Evolutionary conservation across 2,888 invertebrate genomes (phyloP).

Genomic region (Calameuta pallipes): DNA sequence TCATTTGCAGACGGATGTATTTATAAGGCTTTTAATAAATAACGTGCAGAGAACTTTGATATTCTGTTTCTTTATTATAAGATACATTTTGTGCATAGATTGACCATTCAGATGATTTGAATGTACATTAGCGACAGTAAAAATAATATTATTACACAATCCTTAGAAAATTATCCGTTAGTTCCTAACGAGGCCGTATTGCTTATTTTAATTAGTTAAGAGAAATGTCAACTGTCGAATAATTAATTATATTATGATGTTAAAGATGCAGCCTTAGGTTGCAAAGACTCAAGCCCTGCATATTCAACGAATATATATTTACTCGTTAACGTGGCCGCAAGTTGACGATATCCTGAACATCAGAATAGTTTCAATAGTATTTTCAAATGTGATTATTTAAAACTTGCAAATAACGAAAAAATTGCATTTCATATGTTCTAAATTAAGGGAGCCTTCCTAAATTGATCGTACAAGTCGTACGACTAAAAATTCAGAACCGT

Average conservation of each 20-base stretch:
- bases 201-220: neutral
- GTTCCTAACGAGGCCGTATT: neutral
- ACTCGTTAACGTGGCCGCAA: too few species aligned
- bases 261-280: too few species aligned
- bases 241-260: too few species aligned
- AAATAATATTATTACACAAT: neutral
- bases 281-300: too few species aligned
- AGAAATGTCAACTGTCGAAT: too few species aligned
- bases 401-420: neutral
- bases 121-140: neutral
- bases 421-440: neutral
- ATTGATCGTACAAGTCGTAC: neutral
- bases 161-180: neutral
- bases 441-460: neutral
- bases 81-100: neutral
- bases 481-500: neutral
- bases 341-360: too few species aligned
- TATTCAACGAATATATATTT: too few species aligned
- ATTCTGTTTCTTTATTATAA: neutral
- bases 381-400: neutral
- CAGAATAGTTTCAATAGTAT: neutral
- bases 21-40: neutral
- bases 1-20: too few species aligned
- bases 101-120: neutral
- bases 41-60: neutral